A percentile compares a stretch with the other conserved stretches of the same genome.
Evolutionary conservation across 1,140 invertebrate species (phyloP).

Genomic region (Drosophila setifemur): DNA sequence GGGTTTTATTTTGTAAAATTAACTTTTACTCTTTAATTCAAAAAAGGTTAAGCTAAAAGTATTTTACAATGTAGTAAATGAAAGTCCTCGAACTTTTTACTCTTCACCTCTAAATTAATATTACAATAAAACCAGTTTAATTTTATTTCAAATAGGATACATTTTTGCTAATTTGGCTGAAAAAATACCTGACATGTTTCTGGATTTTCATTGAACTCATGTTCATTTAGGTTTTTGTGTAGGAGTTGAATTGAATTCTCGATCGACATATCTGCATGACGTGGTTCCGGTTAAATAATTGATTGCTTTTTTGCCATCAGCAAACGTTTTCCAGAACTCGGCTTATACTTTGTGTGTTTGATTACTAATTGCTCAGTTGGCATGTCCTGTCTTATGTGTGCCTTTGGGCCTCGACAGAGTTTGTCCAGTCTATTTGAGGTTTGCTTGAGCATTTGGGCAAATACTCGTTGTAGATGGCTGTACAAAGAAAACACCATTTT

Average conservation of each 20-base stretch:
- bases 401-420: slow-evolving; percentile 35
- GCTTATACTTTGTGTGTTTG: slow-evolving; percentile 8
- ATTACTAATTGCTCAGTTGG: slow-evolving; percentile 46
- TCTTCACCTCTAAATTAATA: too few species aligned
- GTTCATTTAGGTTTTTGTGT: slow-evolving; percentile 1
- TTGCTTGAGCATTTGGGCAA: slow-evolving; percentile 32
- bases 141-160: too few species aligned
- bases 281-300: too few species aligned
- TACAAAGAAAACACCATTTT: slow-evolving; percentile 40
- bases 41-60: too few species aligned
- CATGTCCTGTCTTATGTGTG: slow-evolving; percentile 51
- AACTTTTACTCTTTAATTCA: too few species aligned
- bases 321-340: background rate
- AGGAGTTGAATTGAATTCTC: background rate
- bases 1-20: too few species aligned
- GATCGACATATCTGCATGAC: background rate
- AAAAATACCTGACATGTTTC: background rate
- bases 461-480: slow-evolving; percentile 13
- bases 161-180: too few species aligned
- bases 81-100: too few species aligned
- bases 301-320: slow-evolving; percentile 14
- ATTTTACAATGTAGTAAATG: too few species aligned
- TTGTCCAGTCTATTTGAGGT: slow-evolving; percentile 63
- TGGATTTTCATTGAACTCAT: background rate
- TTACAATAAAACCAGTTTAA: too few species aligned